Evolutionary conservation across 2,113 vertebrate species (phyloP), one percentile per base, ranked within the genome.

Genomic region (Dunckerocampus dactyliophorus): DNA sequence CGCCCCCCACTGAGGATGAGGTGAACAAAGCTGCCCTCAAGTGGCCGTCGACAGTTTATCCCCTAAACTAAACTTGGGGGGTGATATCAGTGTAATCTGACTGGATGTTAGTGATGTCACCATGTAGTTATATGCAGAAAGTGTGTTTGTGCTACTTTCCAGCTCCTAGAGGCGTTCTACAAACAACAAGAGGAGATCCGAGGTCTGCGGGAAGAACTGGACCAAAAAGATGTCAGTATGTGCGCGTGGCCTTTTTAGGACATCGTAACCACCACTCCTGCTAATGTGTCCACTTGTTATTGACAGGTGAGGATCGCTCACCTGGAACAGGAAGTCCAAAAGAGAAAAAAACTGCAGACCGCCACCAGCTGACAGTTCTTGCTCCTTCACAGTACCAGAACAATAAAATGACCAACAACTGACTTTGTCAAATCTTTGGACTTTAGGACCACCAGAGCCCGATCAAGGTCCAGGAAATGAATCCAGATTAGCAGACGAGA

Each of bases 111-210:
- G 39, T 14, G 37, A 39, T 39, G 10, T 43, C 39, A 14, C 13
- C 3, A 3, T 39, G 9, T 12, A 11, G 37, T 39, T 39, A 9
- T 8, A 39, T 39, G 11, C 39, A 43, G 13, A 34, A 34, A 34
- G 15, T 79, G 71, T 47, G 39, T 43, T 43, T 43, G 39, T 43
- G 39, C 39, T 43, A 1, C 13, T 43, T 14, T 43, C 13, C 88
- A 95, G 94, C 91, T 98, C 74, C 87, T 95, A 45, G 91, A 92
- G 67, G 85, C 90, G 54, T 95, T 92, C 77, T 94, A 94, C 73
- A 86, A 79, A n/a, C 96, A 98, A 60, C 93, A 93, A 70, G 92
- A 95, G 8, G 93, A 97, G 85, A 95, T 98, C 65, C 78, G 82
- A 59, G 88, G 76, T 47, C 91, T 98, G 62, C 88, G 84, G 54